Evolutionary conservation across 2,888 invertebrate genomes (phyloP), one percentile per base, ranked within the genome.

Genomic region (Aspidiotus destructor): DNA sequence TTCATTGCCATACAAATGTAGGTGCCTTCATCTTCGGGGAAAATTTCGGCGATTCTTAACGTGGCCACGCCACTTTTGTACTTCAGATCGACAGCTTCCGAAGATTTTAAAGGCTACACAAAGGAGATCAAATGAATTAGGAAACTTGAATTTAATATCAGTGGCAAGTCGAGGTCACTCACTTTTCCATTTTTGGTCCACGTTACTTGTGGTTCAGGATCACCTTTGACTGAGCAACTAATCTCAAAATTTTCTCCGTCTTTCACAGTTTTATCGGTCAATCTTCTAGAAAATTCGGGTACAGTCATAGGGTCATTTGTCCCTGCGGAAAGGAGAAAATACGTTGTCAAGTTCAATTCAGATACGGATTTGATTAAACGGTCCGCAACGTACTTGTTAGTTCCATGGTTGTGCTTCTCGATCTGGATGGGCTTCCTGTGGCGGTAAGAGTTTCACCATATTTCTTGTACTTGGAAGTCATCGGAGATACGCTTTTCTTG

Each of bases 11-110:
- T 88, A 76, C 96, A 94, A 8, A 85, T 82, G 77, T 95, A 97
- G 70, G 87, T 85, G 28, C 89, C 93, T 77, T 93, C 95, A 77
- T 96, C 95, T 78, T 96, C 95, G 0, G 95, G 95, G 83, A 92
- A 96, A 60, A 93, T 86, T 80, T 96, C 96, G 75, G 87, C 88
- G 75, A 97, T 95, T 65, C 86, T 86, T 60, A 96, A 81, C 28
- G 87, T 88, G 0, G 95, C 95, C 11, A 89, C 83, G 63, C 92
- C 90, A 76, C 88, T 88, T 79, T 92, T 92, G 79, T 95, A 95
- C 78, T 92, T 93, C 70, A 96, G 83, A 77, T 94, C 92, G 75
- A 96, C 84, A 48, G 92, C 88, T 81, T 92, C 87, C 0, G 86
- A 87, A 13, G 89, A 89, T 71, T 84, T 84, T 63, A 87, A 76